Percentiles rank a stretch among this genome's conserved stretches.
Conservation (phyloP, 2,113 vertebrate genomes). For the Semnornis frantzii region DNA sequence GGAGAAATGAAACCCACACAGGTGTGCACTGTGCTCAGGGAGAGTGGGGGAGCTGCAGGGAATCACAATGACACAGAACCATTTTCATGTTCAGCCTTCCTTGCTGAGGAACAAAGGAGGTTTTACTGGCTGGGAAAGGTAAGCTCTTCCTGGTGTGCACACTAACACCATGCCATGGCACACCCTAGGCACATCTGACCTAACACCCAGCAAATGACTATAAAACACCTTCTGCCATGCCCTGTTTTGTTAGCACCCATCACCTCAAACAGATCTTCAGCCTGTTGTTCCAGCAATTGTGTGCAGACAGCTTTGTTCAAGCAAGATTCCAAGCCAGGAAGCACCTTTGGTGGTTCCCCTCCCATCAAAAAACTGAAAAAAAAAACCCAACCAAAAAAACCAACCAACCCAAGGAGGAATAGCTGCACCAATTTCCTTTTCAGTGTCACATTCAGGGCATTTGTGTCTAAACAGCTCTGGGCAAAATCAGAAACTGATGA, state of each 20-base stretch:
- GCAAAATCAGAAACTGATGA: not conserved
- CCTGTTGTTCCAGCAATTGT: not conserved
- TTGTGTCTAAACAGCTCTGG: not conserved
- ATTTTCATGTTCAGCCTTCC: too few species aligned
- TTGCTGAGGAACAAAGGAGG: not conserved
- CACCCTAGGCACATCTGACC: not conserved
- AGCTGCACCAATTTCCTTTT: not conserved
- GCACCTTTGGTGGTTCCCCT: not conserved
- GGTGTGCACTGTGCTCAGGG: too few species aligned
- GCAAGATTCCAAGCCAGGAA: not conserved
- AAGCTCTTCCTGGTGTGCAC: not conserved
- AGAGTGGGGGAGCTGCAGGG: too few species aligned
- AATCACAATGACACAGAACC: too few species aligned
- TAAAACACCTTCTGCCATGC: not conserved
- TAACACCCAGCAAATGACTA: not conserved
- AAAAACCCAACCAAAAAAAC: too few species aligned
- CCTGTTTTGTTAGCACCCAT: not conserved
- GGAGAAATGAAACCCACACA: too few species aligned
- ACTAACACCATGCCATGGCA: not conserved
- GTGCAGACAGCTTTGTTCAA: not conserved
- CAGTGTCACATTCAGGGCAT: not conserved
- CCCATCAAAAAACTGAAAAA: not conserved
- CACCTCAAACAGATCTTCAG: not conserved
- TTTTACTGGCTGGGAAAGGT: not conserved
- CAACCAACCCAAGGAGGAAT: not conserved